phyloP scores from a whole-genome alignment of 2,113 vertebrate genomes.

The Leptobrachium ailaonicum region DNA sequence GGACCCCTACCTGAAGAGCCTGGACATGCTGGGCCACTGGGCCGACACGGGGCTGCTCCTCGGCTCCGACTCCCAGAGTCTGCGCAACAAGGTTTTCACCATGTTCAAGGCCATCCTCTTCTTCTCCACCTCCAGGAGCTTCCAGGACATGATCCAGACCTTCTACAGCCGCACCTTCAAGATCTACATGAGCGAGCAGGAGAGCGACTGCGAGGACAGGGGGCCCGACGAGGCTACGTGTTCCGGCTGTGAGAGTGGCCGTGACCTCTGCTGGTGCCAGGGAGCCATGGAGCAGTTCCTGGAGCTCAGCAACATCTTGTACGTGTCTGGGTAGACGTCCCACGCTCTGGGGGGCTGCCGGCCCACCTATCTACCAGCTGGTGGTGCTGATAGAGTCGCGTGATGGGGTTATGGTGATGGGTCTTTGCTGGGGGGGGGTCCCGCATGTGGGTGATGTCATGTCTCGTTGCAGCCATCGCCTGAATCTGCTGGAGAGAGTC shows the following conservation, averaged over 20 bases:
- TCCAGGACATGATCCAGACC: constrained; percentile 83
- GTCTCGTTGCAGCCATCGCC: constrained; percentile 67
- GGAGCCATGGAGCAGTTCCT: constrained; percentile 83
- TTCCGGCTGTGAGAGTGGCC: constrained; percentile 72
- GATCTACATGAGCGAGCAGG: constrained; percentile 81
- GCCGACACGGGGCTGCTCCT: constrained; percentile 75
- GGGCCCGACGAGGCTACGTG: constrained; percentile 67
- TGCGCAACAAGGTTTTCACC: constrained; percentile 83
- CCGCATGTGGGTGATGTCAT: no score
- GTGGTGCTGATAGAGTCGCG: no score
- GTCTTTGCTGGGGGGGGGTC: no score
- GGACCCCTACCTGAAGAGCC: constrained; percentile 81
- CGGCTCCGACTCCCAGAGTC: constrained; percentile 68
- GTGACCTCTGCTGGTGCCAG: constrained; percentile 82
- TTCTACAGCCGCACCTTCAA: constrained; percentile 90
- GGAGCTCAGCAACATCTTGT: constrained; percentile 88
- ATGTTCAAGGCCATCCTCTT: constrained; percentile 89
- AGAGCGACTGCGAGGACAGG: constrained; percentile 66
- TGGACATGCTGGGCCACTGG: constrained; percentile 81
- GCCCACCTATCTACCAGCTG: no score
- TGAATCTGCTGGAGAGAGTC: constrained; percentile 89
- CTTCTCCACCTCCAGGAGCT: constrained; percentile 79
- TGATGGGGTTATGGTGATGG: no score
- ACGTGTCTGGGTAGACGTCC: constrained; percentile 54
- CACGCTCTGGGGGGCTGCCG: no score